Percentiles rank a stretch among this genome's conserved stretches.
Conservation (phyloP, 2,797 vertebrate species). For the Rousettus madagascariensis region DNA sequence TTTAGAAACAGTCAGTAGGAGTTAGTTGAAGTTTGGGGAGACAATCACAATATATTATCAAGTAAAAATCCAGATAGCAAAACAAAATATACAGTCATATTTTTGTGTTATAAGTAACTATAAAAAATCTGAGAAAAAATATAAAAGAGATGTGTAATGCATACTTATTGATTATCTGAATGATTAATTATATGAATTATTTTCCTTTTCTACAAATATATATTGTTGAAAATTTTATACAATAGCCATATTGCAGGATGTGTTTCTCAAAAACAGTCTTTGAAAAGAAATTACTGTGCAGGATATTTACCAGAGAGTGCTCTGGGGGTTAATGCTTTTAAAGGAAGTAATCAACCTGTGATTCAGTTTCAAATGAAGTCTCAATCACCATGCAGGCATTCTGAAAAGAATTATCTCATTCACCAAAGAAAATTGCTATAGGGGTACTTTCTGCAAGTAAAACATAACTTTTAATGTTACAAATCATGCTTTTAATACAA, state of each 20-base stretch:
- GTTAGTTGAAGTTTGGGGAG: not conserved
- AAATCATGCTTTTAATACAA: not conserved
- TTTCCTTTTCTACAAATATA: not conserved
- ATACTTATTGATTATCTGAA: not conserved
- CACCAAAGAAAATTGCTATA: not conserved
- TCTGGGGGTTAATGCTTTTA: not conserved
- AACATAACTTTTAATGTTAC: not conserved
- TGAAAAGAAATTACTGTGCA: not conserved
- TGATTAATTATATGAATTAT: not conserved
- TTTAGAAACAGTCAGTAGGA: not conserved
- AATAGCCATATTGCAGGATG: not conserved
- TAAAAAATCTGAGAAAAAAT: not conserved
- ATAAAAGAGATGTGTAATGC: not conserved
- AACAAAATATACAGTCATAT: not conserved
- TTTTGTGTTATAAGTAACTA: not conserved
- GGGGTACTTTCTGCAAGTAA: not conserved
- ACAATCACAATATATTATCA: not conserved
- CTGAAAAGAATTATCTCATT: not conserved
- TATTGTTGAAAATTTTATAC: not conserved
- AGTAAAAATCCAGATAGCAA: not conserved
- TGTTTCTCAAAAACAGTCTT: not conserved
- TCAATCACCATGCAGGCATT: not conserved
- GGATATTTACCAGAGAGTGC: not conserved
- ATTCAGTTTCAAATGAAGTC: not conserved
- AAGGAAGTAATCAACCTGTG: not conserved